These are phyloP conservation scores for Spheniscus mendiculus DNA, from an alignment of 2,113 vertebrate species.

Conservation along the genomic window DNA sequence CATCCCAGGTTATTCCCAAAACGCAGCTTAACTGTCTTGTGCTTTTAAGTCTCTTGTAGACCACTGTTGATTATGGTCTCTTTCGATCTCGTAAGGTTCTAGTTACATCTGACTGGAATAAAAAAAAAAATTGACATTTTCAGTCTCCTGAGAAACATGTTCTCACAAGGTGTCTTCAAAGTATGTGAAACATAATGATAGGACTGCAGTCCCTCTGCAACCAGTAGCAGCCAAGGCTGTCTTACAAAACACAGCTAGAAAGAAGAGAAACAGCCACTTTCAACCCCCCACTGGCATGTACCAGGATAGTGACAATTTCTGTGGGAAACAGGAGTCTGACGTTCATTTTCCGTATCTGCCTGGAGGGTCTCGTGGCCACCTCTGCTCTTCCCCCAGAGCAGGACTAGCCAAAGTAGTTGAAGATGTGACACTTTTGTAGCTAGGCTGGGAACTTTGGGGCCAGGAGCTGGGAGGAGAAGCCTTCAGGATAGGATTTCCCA, in stretches of 20 bases:
- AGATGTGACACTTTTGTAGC: neutral
- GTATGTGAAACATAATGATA: neutral
- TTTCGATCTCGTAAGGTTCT: accelerated
- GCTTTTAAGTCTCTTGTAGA: neutral
- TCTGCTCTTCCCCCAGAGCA: neutral
- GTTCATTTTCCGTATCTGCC: neutral
- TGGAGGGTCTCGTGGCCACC: neutral
- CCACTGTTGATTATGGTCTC: neutral
- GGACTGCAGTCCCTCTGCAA: neutral
- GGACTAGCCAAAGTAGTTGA: neutral
- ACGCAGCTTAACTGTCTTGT: neutral
- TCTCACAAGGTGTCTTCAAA: neutral
- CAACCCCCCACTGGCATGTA: neutral
- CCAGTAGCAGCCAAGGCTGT: neutral
- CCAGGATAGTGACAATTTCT: neutral
- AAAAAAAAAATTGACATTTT: neutral
- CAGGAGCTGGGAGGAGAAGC: neutral
- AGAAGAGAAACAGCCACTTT: neutral
- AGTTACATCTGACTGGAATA: neutral
- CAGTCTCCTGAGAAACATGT: neutral
- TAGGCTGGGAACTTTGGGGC: neutral
- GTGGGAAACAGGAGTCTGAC: neutral
- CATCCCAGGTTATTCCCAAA: neutral
- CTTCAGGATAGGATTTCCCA: neutral
- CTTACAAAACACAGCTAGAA: neutral